A percentile compares a stretch with the other conserved stretches of the same genome.
These are phyloP conservation scores for Engystomops pustulosus DNA, from an alignment of 2,113 vertebrate genomes.

Conservation along the genomic window DNA sequence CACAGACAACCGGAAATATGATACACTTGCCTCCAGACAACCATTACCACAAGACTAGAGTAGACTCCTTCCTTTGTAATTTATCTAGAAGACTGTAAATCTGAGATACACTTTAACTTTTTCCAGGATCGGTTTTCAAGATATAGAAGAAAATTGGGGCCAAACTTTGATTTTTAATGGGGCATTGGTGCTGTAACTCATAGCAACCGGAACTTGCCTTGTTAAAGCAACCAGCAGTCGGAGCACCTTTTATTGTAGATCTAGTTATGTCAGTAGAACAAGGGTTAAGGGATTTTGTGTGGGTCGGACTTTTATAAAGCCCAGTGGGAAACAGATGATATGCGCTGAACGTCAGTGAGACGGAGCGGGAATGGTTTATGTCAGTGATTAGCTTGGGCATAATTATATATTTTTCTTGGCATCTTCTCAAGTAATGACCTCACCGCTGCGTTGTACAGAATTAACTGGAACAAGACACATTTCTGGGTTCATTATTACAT, in stretches of 20 bases:
- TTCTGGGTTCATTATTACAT: conserved; percentile 10
- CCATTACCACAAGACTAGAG: no score
- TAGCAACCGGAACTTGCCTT: not conserved
- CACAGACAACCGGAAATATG: not conserved
- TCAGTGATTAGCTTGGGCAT: conserved; percentile 54
- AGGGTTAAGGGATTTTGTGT: conserved; percentile 24
- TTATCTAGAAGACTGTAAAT: no score
- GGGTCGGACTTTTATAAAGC: conserved; percentile 21
- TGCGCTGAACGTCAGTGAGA: conserved; percentile 50
- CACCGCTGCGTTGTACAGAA: conserved; percentile 18
- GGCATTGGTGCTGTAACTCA: not conserved
- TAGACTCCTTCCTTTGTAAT: not conserved
- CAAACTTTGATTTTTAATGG: no score
- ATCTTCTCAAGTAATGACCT: conserved; percentile 36
- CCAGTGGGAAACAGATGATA: conserved; percentile 46
- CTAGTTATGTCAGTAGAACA: not conserved
- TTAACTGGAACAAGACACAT: conserved; percentile 41
- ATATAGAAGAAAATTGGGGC: not conserved
- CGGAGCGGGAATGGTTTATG: conserved; percentile 51
- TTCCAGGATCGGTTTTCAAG: not conserved
- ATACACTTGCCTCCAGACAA: not conserved
- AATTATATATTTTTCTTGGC: conserved; percentile 58
- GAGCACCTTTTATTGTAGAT: not conserved
- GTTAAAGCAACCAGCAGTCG: not conserved
- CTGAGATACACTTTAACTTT: not conserved